Conservation (phyloP, 2,113 vertebrate genomes). For the Morone saxatilis region DNA sequence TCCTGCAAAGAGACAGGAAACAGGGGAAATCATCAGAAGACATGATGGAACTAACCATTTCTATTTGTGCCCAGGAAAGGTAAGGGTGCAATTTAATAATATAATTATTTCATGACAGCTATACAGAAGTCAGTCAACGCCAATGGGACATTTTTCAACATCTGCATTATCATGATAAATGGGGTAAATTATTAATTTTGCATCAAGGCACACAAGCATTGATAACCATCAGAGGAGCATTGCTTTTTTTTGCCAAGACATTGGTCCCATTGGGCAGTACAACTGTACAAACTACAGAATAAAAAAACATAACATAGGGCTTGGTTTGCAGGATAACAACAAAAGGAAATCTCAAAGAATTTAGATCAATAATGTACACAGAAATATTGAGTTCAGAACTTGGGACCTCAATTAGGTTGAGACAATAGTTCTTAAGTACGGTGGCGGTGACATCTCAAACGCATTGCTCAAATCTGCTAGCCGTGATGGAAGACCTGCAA, state of each 20-base stretch:
- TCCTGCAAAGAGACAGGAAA: slow-evolving; percentile 80
- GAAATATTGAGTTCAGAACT: slow-evolving; percentile 60
- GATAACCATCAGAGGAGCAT: slow-evolving; percentile 74
- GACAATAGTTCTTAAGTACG: slow-evolving; percentile 70
- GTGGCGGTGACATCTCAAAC: slow-evolving; percentile 63
- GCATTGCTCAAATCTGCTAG: slow-evolving; percentile 44
- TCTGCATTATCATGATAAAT: slow-evolving; percentile 64
- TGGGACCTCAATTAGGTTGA: slow-evolving; percentile 60
- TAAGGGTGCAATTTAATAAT: slow-evolving; percentile 65
- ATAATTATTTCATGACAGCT: slow-evolving; percentile 59
- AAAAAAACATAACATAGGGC: slow-evolving; percentile 53
- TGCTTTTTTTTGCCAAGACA: slow-evolving; percentile 79
- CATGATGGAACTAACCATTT: slow-evolving; percentile 74
- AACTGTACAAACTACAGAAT: slow-evolving; percentile 81
- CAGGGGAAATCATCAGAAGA: slow-evolving; percentile 72
- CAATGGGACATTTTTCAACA: slow-evolving; percentile 76
- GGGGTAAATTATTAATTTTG: slow-evolving; percentile 76
- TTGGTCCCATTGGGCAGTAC: slow-evolving; percentile 86
- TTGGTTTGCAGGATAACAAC: slow-evolving; percentile 66
- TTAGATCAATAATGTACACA: slow-evolving; percentile 77
- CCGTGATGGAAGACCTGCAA: slow-evolving; percentile 56
- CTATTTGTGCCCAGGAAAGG: slow-evolving; percentile 78
- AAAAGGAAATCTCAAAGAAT: slow-evolving; percentile 64
- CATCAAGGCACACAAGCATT: slow-evolving; percentile 88
- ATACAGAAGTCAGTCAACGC: slow-evolving; percentile 68